These are phyloP conservation scores for Montipora capricornis DNA, from an alignment of 64 coral and sea anemone species.

Conservation along the genomic window DNA sequence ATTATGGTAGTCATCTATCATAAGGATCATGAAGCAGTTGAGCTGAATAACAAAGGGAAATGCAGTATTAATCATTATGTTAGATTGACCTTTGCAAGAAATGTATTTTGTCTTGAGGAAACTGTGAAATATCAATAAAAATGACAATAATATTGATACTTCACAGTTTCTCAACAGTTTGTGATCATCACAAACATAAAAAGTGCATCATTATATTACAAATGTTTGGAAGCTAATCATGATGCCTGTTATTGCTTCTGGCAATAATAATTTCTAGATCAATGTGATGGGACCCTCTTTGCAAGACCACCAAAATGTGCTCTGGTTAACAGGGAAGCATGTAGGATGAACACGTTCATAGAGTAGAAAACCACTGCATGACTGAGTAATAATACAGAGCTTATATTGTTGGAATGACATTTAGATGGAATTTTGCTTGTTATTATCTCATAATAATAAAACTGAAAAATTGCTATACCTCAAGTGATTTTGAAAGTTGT, in stretches of 20 bases:
- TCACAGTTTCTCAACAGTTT: too few species aligned
- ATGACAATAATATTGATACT: constrained; percentile 7
- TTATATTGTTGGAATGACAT: too few species aligned
- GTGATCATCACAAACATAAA: too few species aligned
- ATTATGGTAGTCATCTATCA: constrained; percentile 54
- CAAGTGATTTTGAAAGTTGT: constrained; percentile 38
- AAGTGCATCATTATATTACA: too few species aligned
- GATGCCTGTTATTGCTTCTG: too few species aligned
- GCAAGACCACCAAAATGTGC: not conserved
- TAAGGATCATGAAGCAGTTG: not conserved
- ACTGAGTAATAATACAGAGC: too few species aligned
- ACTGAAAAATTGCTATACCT: constrained; percentile 2
- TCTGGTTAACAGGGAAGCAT: not conserved
- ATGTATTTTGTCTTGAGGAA: not conserved
- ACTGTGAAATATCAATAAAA: not conserved
- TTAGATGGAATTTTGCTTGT: not conserved
- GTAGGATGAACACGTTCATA: too few species aligned
- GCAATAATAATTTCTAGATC: too few species aligned
- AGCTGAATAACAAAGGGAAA: not conserved
- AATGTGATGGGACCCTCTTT: too few species aligned
- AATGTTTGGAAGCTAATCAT: too few species aligned
- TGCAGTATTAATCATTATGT: not conserved
- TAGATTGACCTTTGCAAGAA: not conserved
- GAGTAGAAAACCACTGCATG: too few species aligned
- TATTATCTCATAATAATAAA: not conserved